Evolutionary conservation across 2,888 invertebrate genomes (phyloP).

Genomic region (Stramonita haemastoma): DNA sequence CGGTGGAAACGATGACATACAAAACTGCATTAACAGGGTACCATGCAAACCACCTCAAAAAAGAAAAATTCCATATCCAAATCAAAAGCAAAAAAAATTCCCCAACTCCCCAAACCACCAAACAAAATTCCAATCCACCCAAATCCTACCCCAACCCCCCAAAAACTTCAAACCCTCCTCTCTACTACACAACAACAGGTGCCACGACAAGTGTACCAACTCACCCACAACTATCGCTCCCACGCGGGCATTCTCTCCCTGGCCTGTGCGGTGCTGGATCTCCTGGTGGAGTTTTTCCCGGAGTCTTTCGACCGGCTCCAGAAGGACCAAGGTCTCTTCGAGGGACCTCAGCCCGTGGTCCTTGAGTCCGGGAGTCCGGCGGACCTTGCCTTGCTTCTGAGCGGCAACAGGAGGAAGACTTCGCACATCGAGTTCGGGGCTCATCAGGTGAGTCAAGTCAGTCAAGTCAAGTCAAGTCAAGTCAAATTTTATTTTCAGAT

Average conservation of each 20-base stretch:
- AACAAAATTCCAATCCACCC: no score
- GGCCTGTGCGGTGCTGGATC: slow-evolving; percentile 68
- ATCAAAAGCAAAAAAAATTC: no score
- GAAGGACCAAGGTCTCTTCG: slow-evolving; percentile 70
- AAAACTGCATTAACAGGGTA: no score
- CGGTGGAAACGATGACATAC: no score
- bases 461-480: no score
- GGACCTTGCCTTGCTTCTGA: slow-evolving; percentile 54
- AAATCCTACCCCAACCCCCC: no score
- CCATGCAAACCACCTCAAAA: no score
- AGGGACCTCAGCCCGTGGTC: slow-evolving; percentile 69
- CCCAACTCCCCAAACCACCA: no score
- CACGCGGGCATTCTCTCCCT: slow-evolving; percentile 71
- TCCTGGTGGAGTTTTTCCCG: slow-evolving; percentile 70
- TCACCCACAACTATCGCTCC: slow-evolving; percentile 72
- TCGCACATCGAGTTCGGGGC: slow-evolving; percentile 75
- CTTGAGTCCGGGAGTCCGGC: slow-evolving; percentile 66
- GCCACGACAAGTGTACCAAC: slow-evolving; percentile 63
- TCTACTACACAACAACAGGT: slow-evolving; percentile 41
- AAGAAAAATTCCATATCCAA: no score
- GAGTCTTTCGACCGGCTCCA: slow-evolving; percentile 71
- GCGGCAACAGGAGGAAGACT: slow-evolving; percentile 66
- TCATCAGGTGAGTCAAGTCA: slow-evolving; percentile 62
- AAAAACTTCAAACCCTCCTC: no score
- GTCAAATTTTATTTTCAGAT: no score